Evolutionary conservation across 2,888 invertebrate species (phyloP), one percentile per base, ranked within the genome.

Genomic region (Salticus scenicus): DNA sequence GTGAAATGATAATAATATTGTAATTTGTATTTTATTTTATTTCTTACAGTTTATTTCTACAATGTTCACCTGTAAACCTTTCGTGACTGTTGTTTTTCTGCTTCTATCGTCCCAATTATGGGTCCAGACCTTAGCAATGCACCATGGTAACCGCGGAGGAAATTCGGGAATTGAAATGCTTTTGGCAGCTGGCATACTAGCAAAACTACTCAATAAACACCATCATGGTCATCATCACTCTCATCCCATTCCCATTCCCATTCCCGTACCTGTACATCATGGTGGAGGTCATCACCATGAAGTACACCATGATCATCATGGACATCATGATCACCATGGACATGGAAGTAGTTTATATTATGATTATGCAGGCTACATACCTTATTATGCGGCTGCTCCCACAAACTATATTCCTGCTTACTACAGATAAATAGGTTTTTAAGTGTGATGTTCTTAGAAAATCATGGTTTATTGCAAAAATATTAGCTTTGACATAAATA

Each of bases 101-200:
- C 70, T 83, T 0, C 41, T 76, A 0, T 41, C 67, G 0, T 24
- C 67, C 7, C 37, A 72, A 0, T 4, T 81, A 7, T 77, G 72
- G 57, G 5, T 83, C 0, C 1, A 12, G 10, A 12, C 64, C 10
- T 63, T 66, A 20, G 71, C 76, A 0, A 27, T 24, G 4, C 71
- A 71, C 33, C 77, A 83, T 31, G 31, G 70, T 24, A 24, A 75
- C 12, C 47, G 71, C 24, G 14, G 67, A 12, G 73, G 77, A 10
- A 74, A 78, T 17, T 78, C 78, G 10, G 84, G 84, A 12, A 84
- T 84, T 14, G 85, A 86, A 57, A 86, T 86, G 80, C 85, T 86
- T 12, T 24, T 80, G 30, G 85, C 85, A 1, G 85, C 80, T 7
- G 80, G 85, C 14, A 86, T 80, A 24, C 41, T 86, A 17, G 85